Evolutionary conservation across 2,113 vertebrate genomes (phyloP).

Genomic region (Tamias sibiricus): DNA sequence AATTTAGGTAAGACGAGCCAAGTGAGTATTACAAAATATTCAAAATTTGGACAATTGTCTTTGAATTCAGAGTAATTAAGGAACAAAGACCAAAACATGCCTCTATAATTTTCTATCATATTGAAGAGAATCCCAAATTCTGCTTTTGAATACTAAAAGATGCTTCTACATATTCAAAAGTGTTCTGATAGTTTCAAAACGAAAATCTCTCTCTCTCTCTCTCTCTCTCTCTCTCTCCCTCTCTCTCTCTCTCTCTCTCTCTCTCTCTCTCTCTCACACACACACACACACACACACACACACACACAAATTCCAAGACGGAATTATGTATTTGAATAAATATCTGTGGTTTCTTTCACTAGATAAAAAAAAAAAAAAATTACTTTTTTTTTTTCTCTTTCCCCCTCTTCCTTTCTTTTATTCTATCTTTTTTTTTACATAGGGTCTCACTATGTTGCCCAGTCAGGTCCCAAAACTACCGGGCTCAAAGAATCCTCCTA

Average conservation of each 20-base stretch:
- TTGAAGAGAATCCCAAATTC: neutral
- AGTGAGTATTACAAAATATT: neutral
- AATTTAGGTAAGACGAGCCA: neutral
- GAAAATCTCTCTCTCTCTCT: neutral
- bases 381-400: neutral
- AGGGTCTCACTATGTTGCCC: neutral
- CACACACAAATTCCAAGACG: neutral
- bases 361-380: neutral
- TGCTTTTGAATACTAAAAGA: slow-evolving; percentile 5
- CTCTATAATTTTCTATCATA: neutral
- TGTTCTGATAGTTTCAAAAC: neutral
- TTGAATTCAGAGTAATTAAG: slow-evolving; percentile 10
- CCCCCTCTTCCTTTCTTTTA: too few species aligned
- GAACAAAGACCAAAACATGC: neutral
- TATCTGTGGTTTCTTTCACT: neutral
- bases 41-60: neutral
- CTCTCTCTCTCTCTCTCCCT: too few species aligned
- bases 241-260: too few species aligned
- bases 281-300: neutral
- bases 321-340: neutral
- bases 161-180: neutral
- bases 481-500: neutral
- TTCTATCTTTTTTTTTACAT: neutral
- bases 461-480: neutral
- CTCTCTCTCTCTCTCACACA: neutral